Base-by-base conservation (phyloP, 2,888 invertebrate species). In the Ceriagrion tenellum region DNA sequence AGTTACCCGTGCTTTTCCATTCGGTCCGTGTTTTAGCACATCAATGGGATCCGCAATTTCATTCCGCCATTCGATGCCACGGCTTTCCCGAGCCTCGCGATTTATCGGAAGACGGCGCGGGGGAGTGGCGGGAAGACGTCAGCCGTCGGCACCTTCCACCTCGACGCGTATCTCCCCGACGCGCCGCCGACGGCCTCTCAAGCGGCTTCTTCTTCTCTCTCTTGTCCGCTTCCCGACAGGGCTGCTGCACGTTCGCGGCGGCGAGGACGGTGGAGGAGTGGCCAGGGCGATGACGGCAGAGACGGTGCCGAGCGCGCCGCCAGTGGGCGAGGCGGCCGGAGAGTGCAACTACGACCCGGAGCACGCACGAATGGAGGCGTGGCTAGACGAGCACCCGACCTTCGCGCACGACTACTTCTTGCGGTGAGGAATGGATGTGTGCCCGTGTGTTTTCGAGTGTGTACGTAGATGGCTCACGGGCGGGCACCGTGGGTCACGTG, bases 381-480 rank as follows among this genome's bases (percentile, higher is more conserved):
- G 99, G 99, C 98, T 99, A 96, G 99, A 99, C 97, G 99, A 99
- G 97, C 99, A 99, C 97, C 99, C 99, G 96, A 99, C 99, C 97
- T 99, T 99, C 97, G 98, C 99, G 96, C 98, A 99, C 97, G 99
- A 99, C 97, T 99, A 99, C 97, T 99, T 99, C 97, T 97, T 99
- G 97, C 98, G 99, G 99, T 98, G 97, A 97, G 97, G 74, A 56
- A 81, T 1, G 16, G n/a, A n/a, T n/a, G n/a, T n/a, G n/a, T n/a
- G n/a, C n/a, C n/a, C n/a, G n/a, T n/a, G n/a, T n/a, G n/a, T n/a
- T n/a, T n/a, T n/a, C n/a, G n/a, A n/a, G n/a, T n/a, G n/a, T n/a
- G n/a, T n/a, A n/a, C n/a, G n/a, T n/a, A n/a, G n/a, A n/a, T n/a
- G n/a, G n/a, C n/a, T n/a, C n/a, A n/a, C n/a, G n/a, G n/a, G n/a